Base-by-base conservation (phyloP, 2,888 invertebrate genomes). In the Diplolepis rosae region DNA sequence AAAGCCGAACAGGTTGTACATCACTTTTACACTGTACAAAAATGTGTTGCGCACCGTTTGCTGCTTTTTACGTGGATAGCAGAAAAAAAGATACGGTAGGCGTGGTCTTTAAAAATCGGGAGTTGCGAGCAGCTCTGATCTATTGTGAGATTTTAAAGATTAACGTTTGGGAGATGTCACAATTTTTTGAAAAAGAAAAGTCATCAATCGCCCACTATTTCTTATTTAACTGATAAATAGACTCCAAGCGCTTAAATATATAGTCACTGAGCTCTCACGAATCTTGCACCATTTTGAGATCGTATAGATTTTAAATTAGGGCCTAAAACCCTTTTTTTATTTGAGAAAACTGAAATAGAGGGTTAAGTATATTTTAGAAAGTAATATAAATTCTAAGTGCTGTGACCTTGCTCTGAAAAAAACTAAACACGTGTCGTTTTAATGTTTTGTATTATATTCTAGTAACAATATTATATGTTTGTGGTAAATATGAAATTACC, bases 201-300 rank as follows among this genome's bases (percentile, higher is more conserved):
- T n/a, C n/a, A n/a, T n/a, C n/a, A n/a, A n/a, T n/a, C n/a, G n/a
- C 6, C 15, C 15, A 15, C 7, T 1, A 42, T 52, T 52, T 28
- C n/a, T 28, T 27, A 51, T 51, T 28, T 15, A 28, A 27, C 11
- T 6, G 22, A 22, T 32, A 13, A 56, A 22, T 7, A 11, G 56
- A 39, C 39, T 61, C 61, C 61, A 61, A 61, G 11, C 61, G 39
- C 39, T 61, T 61, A n/a, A 56, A 35, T 35, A 39, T n/a, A 24
- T 9, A 30, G n/a, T 9, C 4, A 27, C 30, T 11, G 15, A 24
- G 39, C 24, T 22, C 35, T 24, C 61, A 24, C 18, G 30, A 18
- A 4, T 61, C 61, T 61, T 61, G 61, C 39, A 56, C 13, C 28
- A 52, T 52, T 52, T 52, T 27, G 4, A 7, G 13, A 6, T 27